Evolutionary conservation across 2,888 invertebrate genomes (phyloP).

Genomic region (Petrophora chlorosata): DNA sequence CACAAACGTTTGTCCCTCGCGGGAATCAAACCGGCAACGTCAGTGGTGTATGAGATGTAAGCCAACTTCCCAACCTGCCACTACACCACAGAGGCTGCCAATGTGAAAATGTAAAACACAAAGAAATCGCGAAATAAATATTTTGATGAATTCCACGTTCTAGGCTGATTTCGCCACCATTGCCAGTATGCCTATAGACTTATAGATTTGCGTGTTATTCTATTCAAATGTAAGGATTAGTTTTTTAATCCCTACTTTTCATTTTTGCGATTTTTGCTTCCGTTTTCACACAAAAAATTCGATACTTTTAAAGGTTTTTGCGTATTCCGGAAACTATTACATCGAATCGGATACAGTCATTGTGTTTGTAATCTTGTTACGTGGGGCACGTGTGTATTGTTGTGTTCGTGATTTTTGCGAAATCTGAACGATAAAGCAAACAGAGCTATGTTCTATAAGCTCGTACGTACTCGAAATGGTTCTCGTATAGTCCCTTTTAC

Average conservation of each 20-base stretch:
- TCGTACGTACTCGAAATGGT: no score
- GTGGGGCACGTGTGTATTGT: conserved; percentile 74
- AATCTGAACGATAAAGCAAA: conserved; percentile 60
- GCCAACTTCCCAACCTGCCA: no score
- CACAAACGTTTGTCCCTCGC: no score
- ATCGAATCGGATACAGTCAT: conserved; percentile 55
- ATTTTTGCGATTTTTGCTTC: conserved; percentile 55
- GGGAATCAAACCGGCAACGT: no score
- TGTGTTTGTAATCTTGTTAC: conserved; percentile 70
- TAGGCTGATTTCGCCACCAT: no score
- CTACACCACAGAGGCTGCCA: no score
- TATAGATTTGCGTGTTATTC: conserved; percentile 48
- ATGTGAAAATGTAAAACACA: no score
- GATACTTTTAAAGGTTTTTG: conserved; percentile 44
- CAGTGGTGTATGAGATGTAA: no score
- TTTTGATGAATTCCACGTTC: no score
- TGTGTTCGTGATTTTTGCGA: conserved; percentile 71
- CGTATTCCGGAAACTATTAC: conserved; percentile 70
- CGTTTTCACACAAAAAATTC: conserved; percentile 57
- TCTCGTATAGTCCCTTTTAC: no score
- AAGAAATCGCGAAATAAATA: no score
- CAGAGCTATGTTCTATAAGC: not conserved
- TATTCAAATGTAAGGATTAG: conserved; percentile 58
- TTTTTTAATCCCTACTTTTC: conserved; percentile 48
- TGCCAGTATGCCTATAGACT: no score